phyloP scores from a whole-genome alignment of 2,888 invertebrate genomes.

The Labia minor region DNA sequence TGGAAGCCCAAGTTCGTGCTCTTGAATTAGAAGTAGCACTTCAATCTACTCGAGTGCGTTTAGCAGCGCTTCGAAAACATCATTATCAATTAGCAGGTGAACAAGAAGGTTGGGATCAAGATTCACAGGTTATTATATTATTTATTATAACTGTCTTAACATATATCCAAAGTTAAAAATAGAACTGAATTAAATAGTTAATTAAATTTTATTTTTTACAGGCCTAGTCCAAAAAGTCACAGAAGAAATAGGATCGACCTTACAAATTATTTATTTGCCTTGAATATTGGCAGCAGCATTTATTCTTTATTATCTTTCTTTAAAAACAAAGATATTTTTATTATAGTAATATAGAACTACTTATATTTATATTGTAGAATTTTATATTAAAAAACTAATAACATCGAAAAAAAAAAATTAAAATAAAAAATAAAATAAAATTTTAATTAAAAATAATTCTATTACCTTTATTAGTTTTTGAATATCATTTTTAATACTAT shows the following conservation, averaged over 20 bases:
- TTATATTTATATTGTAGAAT: not conserved
- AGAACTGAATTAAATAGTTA: not conserved
- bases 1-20: slow-evolving; percentile 93
- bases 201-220: not conserved
- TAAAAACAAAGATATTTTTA: not conserved
- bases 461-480: not conserved
- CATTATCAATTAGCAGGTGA: slow-evolving; percentile 80
- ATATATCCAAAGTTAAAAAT: no score
- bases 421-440: not conserved
- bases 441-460: not conserved
- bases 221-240: not conserved
- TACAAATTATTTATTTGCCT: not conserved
- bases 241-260: not conserved
- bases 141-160: not conserved
- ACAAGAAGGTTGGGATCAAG: slow-evolving; percentile 39
- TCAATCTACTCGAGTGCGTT: slow-evolving; percentile 71
- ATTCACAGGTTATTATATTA: slow-evolving; percentile 21
- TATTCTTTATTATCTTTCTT: not conserved
- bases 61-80: slow-evolving; percentile 77
- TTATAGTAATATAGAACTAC: not conserved
- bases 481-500: not conserved
- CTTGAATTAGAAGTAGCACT: slow-evolving; percentile 85
- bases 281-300: not conserved
- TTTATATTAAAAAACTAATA: not conserved
- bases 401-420: no score